These are phyloP conservation scores for Hephaestus fuliginosus DNA, from an alignment of 2,797 vertebrate genomes.

Conservation along the genomic window DNA sequence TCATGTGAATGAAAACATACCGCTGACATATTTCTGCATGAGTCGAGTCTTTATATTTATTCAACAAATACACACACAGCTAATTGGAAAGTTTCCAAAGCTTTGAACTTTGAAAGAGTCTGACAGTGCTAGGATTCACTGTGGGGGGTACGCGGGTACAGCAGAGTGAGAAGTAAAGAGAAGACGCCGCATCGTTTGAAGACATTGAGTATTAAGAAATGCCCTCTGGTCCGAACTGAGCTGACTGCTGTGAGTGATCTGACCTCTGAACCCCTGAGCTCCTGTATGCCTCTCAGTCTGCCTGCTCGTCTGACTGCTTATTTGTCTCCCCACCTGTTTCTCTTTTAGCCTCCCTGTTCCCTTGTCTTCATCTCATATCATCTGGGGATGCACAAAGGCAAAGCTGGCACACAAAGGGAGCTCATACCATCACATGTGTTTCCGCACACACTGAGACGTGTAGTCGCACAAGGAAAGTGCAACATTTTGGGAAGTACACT, in stretches of 20 bases:
- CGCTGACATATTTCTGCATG: slow-evolving; percentile 17
- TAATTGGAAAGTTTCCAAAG: slow-evolving; percentile 43
- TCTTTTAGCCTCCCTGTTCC: slow-evolving; percentile 25
- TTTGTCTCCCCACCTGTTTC: slow-evolving; percentile 51
- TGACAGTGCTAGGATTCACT: background rate
- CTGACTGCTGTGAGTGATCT: slow-evolving; percentile 62
- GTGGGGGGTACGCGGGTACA: slow-evolving; percentile 16
- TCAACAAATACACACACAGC: slow-evolving; percentile 39
- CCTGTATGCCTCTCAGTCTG: slow-evolving; percentile 63
- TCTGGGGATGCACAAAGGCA: slow-evolving; percentile 42
- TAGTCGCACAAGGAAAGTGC: background rate
- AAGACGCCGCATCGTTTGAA: slow-evolving; percentile 39
- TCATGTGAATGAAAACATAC: slow-evolving; percentile 33
- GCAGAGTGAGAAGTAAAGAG: slow-evolving; percentile 31
- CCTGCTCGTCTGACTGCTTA: slow-evolving; percentile 45
- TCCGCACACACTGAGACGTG: slow-evolving; percentile 19
- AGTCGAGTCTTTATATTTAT: slow-evolving; percentile 30
- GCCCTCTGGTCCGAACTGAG: slow-evolving; percentile 44
- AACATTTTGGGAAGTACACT: background rate
- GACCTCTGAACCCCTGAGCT: slow-evolving; percentile 68
- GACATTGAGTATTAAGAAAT: slow-evolving; percentile 38
- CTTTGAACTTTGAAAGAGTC: slow-evolving; percentile 35
- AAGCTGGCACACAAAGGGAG: slow-evolving; percentile 35
- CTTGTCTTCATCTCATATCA: slow-evolving; percentile 48
- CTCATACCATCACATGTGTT: slow-evolving; percentile 28